A percentile compares a stretch with the other conserved stretches of the same genome.
phyloP scores from a whole-genome alignment of 2,113 vertebrate genomes.

The Megaleporinus macrocephalus region DNA sequence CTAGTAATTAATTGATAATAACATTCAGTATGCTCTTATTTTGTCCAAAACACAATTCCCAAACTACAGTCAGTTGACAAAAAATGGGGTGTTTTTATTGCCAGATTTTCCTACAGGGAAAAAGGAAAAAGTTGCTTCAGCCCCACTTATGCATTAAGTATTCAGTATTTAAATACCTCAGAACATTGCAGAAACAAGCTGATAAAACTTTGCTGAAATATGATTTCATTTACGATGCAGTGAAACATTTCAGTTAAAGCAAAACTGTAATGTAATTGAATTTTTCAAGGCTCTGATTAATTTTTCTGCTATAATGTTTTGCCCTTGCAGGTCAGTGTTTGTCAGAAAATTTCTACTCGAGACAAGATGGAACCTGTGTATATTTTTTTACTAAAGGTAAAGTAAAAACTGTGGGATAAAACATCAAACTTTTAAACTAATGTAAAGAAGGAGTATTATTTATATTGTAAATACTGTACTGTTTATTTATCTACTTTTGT shows the following conservation, averaged over 20 bases:
- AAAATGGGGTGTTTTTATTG: too few species aligned
- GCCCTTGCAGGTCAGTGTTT: constrained; percentile 82
- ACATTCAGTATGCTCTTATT: too few species aligned
- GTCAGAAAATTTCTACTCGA: constrained; percentile 91
- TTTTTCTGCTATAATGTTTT: neutral
- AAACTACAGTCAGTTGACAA: too few species aligned
- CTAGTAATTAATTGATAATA: too few species aligned
- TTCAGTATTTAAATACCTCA: too few species aligned
- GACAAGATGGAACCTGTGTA: constrained; percentile 91
- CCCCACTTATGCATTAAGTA: too few species aligned
- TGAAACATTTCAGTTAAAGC: neutral
- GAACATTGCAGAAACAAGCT: neutral
- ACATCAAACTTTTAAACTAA: neutral
- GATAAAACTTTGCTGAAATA: too few species aligned
- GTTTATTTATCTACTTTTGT: too few species aligned
- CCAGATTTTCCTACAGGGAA: too few species aligned
- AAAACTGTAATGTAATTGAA: neutral
- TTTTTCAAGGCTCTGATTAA: neutral
- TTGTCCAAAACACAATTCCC: too few species aligned
- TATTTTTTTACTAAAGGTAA: constrained; percentile 96
- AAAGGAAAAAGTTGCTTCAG: neutral
- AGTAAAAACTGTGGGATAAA: neutral
- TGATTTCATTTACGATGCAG: neutral
- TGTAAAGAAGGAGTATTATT: neutral
- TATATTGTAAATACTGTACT: too few species aligned